Base-by-base conservation (phyloP, 2,113 vertebrate genomes). In the Malurus elegans region DNA sequence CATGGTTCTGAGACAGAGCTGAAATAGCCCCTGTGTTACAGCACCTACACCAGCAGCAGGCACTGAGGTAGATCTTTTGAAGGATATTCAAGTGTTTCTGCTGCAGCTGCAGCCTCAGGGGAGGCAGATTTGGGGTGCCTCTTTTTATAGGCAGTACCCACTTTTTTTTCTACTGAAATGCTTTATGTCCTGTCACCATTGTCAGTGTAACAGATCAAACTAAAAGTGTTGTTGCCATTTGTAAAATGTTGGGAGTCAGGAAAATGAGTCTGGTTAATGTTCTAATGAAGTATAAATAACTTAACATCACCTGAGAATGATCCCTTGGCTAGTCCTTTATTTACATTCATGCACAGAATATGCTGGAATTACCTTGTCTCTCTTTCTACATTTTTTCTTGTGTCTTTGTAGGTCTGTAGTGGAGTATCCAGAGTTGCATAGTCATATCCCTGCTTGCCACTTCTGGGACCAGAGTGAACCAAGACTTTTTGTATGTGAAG, bases 381-480 rank as follows among this genome's bases (percentile, higher is more conserved):
- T 3, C 28, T 81, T 84, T 64, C 61, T 79, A 11, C 5, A 3
- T 50, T 79, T 54, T 81, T 58, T n/a, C 38, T 66, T 72, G 9
- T 75, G 82, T 67, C 92, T 81, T 84, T 47, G 9, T 93, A 99
- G 98, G 93, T 97, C 93, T 83, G 90, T 85, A 82, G 91, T 97
- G 74, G 94, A 93, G 18, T 97, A 95, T 44, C 94, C 97, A 20
- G 98, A 97, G 40, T 85, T 99, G 61, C 93, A 67, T 3, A 91
- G 88, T 19, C 98, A 97, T 20, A 96, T 98, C 73, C 99, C 99
- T 2, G 47, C 98, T 69, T 98, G 96, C 93, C 99, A 99, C 86
- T 99, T 98, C 97, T 99, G 99, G 99, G 99, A 99, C 56, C 98
- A 99, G 97, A 98, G 88, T 4, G 99, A 99, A 90, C 98, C 99